Conservation (phyloP, 2,113 vertebrate genomes). For the Ivindomyrus marchei region DNA sequence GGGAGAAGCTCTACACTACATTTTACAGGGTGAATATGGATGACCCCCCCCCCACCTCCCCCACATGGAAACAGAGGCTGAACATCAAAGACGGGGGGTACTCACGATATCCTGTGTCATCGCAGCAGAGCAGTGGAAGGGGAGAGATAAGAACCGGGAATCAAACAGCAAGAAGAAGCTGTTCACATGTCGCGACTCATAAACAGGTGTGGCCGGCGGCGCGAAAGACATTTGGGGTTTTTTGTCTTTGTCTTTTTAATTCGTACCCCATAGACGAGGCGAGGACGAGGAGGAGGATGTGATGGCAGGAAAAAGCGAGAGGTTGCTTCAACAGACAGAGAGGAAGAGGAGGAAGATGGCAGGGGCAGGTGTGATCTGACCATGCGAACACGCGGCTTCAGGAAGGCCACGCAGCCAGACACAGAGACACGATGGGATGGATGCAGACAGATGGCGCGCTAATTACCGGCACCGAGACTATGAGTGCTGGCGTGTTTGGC, state of each 20-base stretch:
- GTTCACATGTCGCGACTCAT: not conserved
- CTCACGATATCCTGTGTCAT: slow-evolving; percentile 80
- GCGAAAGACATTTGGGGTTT: not conserved
- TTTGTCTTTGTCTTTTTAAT: not conserved
- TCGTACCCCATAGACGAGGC: not conserved
- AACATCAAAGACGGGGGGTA: slow-evolving; percentile 41
- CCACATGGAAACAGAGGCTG: not conserved
- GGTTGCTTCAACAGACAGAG: not conserved
- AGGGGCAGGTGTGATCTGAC: not conserved
- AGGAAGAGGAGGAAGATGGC: not conserved
- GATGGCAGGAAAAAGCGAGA: slow-evolving; percentile 3
- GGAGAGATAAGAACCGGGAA: not conserved
- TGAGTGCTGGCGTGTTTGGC: not conserved
- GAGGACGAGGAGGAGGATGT: not conserved
- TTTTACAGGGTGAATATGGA: not conserved
- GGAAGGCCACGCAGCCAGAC: not conserved
- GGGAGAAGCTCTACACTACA: slow-evolving; percentile 7
- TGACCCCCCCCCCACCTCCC: not conserved
- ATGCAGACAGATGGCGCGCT: not conserved
- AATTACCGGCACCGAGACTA: not conserved
- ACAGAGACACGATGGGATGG: not conserved
- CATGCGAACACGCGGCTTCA: not conserved
- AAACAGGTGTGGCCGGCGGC: not conserved
- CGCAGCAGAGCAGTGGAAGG: slow-evolving; percentile 15
- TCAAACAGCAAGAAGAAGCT: not conserved